Base-by-base conservation (phyloP, 2,888 invertebrate genomes). In the Nowickia ferox region DNA sequence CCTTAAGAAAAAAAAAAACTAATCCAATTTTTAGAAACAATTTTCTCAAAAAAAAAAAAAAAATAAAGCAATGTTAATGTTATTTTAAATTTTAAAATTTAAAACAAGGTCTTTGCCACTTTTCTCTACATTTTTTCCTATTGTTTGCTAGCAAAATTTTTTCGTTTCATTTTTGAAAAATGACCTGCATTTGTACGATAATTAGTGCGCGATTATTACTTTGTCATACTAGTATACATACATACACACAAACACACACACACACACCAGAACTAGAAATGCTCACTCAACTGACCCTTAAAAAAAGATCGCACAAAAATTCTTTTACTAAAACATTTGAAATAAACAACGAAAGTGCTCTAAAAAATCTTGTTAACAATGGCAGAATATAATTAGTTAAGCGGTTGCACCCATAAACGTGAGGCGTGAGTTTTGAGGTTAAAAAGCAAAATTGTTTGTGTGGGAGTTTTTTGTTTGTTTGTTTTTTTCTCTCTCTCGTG, bases 11-110 rank as follows among this genome's bases (percentile, higher is more conserved):
- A 40, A 63, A n/a, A 89, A 89, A 86, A 89, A 89, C 84, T 89
- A 89, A 87, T 87, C 89, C 88, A 91, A 91, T 91, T 91, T 91
- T 91, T 90, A 91, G 89, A 88, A 88, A 88, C 88, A 90, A 89
- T 84, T 87, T 87, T 30, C 11, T 22, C 10, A 61, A 55, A 74
- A 55, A 65, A 74, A 89, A 86, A 74, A 61, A 51, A 59, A 88
- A 88, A 88, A 87, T 1, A 13, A 6, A 88, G 88, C 75, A 53
- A 76, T 65, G 22, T 5, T 22, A 5, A 63, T 10, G n/a, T n/a
- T n/a, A n/a, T n/a, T n/a, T n/a, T 11, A 51, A 15, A 9, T 15
- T 30, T 48, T 9, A 51, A 48, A 15, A 57, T 15, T 88, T 88
- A 88, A n/a, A 89, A 88, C 88, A 88, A 75, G 76, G 80, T 74